Conservation (phyloP, 2,113 vertebrate species). For the Megaceryle maxima region DNA sequence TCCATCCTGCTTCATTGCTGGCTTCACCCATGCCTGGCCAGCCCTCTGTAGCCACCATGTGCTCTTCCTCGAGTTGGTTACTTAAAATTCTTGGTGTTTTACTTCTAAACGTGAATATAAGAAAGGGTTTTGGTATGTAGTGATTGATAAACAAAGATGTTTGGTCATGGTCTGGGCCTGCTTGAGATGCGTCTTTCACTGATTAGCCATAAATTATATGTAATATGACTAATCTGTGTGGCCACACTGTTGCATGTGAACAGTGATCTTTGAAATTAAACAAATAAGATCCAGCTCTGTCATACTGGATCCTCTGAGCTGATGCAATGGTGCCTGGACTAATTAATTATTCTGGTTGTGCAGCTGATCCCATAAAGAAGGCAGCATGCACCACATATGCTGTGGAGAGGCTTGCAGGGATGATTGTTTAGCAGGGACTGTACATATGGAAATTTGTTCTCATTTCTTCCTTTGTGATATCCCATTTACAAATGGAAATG, state of each 20-base stretch:
- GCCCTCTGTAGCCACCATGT: not conserved
- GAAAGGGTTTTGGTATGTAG: not conserved
- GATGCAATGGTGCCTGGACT: not conserved
- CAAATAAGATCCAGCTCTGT: not conserved
- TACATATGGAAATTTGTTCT: conserved; percentile 65
- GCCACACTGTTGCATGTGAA: not conserved
- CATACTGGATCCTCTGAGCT: not conserved
- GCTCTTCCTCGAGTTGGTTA: not conserved
- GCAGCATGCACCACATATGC: accelerated
- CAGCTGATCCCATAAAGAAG: not conserved
- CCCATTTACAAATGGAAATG: conserved; percentile 52
- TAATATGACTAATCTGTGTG: not conserved
- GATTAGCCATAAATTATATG: not conserved
- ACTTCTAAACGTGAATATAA: not conserved
- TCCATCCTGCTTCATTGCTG: accelerated
- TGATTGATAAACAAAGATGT: not conserved
- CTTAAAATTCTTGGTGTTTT: not conserved
- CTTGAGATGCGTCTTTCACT: not conserved
- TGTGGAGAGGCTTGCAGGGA: not conserved
- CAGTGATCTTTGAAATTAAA: not conserved
- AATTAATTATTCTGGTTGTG: conserved; percentile 9
- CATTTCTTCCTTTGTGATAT: conserved; percentile 37
- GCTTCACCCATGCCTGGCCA: accelerated
- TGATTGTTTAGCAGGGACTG: conserved; percentile 37
- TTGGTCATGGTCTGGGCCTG: accelerated